Evolutionary conservation across 2,113 vertebrate genomes (phyloP).

Genomic region (Symphodus melops): DNA sequence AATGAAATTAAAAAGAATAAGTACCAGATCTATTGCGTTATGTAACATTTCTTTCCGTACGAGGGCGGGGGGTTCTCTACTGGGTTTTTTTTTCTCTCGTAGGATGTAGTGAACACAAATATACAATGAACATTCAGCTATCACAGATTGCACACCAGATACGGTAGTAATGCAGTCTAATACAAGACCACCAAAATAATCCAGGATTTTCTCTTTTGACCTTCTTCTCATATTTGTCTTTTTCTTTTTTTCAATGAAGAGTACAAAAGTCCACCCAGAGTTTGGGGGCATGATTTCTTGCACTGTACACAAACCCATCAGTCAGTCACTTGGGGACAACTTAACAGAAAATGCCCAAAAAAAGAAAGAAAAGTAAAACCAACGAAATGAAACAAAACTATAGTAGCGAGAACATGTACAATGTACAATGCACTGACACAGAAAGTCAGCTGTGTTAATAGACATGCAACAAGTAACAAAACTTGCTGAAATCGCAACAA

Average conservation of each 20-base stretch:
- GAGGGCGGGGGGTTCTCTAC: slow-evolving; percentile 85
- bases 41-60: slow-evolving; percentile 90
- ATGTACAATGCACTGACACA: slow-evolving; percentile 99
- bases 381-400: slow-evolving; percentile 23
- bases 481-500: slow-evolving; percentile 95
- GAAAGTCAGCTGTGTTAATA: slow-evolving; percentile 99
- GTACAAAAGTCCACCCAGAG: slow-evolving; percentile 93
- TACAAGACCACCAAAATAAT: slow-evolving; percentile 90
- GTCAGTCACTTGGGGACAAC: slow-evolving; percentile 78
- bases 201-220: slow-evolving; percentile 40
- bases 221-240: slow-evolving; percentile 74
- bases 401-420: slow-evolving; percentile 92
- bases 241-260: slow-evolving; percentile 75
- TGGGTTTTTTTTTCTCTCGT: slow-evolving; percentile 69
- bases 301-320: slow-evolving; percentile 90
- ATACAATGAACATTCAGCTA: slow-evolving; percentile 98
- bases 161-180: slow-evolving; percentile 92
- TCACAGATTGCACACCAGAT: slow-evolving; percentile 97
- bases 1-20: slow-evolving; percentile 94
- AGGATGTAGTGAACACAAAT: slow-evolving; percentile 96
- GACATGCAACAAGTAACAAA: slow-evolving; percentile 99
- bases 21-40: slow-evolving; percentile 98
- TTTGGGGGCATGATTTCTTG: slow-evolving; percentile 85
- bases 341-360: slow-evolving; percentile 82
- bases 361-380: slow-evolving; percentile 38